Evolutionary conservation across 2,888 invertebrate genomes (phyloP), one percentile per base, ranked within the genome.

Genomic region (Oscheius onirici): DNA sequence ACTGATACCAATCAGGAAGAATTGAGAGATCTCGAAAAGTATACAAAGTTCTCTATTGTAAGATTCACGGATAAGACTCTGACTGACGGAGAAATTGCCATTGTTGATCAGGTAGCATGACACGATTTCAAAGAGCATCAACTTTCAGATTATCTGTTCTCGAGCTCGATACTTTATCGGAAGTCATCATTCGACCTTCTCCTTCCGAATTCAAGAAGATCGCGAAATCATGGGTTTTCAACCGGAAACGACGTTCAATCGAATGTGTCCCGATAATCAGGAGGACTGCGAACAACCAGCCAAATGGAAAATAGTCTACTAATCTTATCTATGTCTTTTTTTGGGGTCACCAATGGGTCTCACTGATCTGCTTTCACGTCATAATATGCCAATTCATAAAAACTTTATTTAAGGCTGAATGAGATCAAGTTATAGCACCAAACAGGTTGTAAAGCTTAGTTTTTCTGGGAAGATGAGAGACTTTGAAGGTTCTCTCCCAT

Each of bases 201-300:
- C 96, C 0, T 96, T 93, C 88, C 91, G 97, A 70, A 97, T 99
- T 79, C 95, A 97, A 89, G 97, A 99, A 88, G 97, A 99, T 87
- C 90, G 97, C 28, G 97, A 97, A 89, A 95, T 99, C 74, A 88
- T 97, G 52, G 95, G 95, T 0, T 95, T 95, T 88, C 90, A 91
- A 6, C 90, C 91, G 51, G 89, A 91, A 28, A 92, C 92, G 10
- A 97, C 97, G 0, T 97, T 95, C 88, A 97, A 97, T 88, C 91
- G 93, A 74, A 89, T 95, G 1, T 95, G 95, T 88, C 87, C 88
- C 6, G 88, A 89, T 73, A 79, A 85, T 1, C 51, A 67, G 41
- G 41, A 73, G 34, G 15, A 46, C 8, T 95, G 95, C 89, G 91
- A 92, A 79, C 91, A 91, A 83, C 93, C 93, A 52, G 91, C 94